Evolutionary conservation across 2,113 vertebrate species (phyloP).

Genomic region (Cyprinodon variegatus): DNA sequence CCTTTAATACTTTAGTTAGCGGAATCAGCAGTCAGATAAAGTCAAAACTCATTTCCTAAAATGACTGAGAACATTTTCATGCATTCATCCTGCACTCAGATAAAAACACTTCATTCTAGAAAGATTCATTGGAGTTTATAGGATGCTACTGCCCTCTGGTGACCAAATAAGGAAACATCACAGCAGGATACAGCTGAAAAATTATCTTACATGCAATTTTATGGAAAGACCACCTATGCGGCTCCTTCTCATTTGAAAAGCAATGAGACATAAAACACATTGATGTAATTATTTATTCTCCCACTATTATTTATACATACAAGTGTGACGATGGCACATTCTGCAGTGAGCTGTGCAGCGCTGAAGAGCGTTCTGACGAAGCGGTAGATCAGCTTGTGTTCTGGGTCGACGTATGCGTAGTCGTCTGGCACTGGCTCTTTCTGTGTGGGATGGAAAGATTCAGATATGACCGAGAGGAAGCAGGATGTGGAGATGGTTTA

Average conservation of each 20-base stretch:
- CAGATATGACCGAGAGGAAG: conserved; percentile 3
- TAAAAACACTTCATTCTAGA: background rate
- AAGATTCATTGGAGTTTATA: background rate
- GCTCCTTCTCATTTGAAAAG: no score
- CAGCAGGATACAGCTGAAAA: background rate
- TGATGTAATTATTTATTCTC: no score
- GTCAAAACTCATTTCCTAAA: background rate
- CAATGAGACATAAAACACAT: no score
- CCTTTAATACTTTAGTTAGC: background rate
- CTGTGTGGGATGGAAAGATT: conserved; percentile 69
- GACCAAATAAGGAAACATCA: background rate
- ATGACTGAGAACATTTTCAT: background rate
- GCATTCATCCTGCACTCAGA: background rate
- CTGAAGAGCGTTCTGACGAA: conserved; percentile 98
- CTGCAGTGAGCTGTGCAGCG: conserved; percentile 96
- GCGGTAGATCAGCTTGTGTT: conserved; percentile 98
- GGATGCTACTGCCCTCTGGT: conserved; percentile 81
- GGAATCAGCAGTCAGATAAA: background rate
- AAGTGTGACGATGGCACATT: conserved; percentile 98
- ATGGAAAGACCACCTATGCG: no score
- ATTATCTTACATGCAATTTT: background rate
- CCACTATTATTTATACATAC: conserved; percentile 77
- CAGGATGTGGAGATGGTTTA: background rate
- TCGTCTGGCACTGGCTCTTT: conserved; percentile 94
- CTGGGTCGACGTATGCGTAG: conserved; percentile 90